phyloP scores from a whole-genome alignment of 2,113 vertebrate species.

The Centropus unirufus region DNA sequence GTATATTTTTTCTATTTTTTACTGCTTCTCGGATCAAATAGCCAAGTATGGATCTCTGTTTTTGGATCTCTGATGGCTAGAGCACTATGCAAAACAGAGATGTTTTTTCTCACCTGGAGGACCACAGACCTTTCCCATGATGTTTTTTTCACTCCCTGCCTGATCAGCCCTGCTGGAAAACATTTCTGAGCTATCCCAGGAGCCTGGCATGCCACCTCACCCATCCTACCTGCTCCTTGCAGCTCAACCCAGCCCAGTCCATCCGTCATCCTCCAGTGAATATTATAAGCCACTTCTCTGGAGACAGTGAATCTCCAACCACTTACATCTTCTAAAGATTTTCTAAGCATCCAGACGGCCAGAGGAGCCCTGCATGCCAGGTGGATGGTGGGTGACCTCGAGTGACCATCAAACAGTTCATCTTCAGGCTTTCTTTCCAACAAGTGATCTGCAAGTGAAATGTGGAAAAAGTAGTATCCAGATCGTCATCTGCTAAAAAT shows the following conservation, averaged over 20 bases:
- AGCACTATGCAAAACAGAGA: background rate
- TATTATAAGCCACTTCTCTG: background rate
- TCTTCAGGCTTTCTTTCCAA: background rate
- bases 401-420: fast-evolving
- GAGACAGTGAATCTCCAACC: background rate
- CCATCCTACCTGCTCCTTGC: background rate
- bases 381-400: background rate
- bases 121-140: background rate
- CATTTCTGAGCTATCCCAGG: background rate
- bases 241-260: background rate
- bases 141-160: background rate
- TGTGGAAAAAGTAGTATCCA: constrained; percentile 11
- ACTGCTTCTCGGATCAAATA: background rate
- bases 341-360: background rate
- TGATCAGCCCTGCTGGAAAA: background rate
- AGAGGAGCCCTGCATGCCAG: fast-evolving
- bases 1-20: background rate
- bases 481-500: constrained; percentile 57
- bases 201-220: background rate
- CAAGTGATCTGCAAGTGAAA: constrained; percentile 30
- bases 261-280: background rate
- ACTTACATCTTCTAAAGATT: background rate
- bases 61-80: background rate
- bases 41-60: background rate
- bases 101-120: background rate